Base-by-base conservation (phyloP, 92 coral and sea anemone species). In the Bergia puertoricense region DNA sequence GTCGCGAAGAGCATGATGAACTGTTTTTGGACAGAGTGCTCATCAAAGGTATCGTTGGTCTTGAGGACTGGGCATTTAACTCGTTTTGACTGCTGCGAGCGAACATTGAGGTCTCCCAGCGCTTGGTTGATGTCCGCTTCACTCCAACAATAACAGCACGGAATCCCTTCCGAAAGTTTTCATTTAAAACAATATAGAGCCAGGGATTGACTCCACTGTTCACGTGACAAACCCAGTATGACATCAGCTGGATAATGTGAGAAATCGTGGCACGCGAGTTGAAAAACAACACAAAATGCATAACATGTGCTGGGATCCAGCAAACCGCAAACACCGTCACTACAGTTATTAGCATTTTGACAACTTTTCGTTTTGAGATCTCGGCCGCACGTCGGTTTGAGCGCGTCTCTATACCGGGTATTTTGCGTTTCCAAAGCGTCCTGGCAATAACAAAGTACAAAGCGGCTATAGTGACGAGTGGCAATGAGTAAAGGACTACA, bases 291-390 rank as follows among this genome's bases (percentile, higher is more conserved):
- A 94, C 82, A 51, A 94, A 88, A 62, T 94, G 98, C 95, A 91
- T 94, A 22, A 91, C 66, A 68, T 94, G 98, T 2, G 98, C 93
- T 0, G 98, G 98, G 48, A 94, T 84, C 98, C 98, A 94, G 7
- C 93, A 93, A 75, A 94, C 7, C 23, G 96, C 96, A 57, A 93
- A 93, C 69, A 92, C 94, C 8, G 89, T 81, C 39, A 93, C 94
- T 3, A 91, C 94, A 51, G 91, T 82, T 11, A 93, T 88, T 1
- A 93, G 73, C 98, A 94, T 91, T 44, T 91, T 91, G 46, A 94
- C 91, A 14, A 94, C 98, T 78, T 94, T 94, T 71, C 91, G 86
- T 76, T 94, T 94, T 41, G 98, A 91, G 38, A 73, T 86, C 66
- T 91, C 93, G 23, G 93, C 95, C 11, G 95, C 98, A 72, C 95